Conservation (phyloP, 2,797 vertebrate species). For the Gymnodraco acuticeps region DNA sequence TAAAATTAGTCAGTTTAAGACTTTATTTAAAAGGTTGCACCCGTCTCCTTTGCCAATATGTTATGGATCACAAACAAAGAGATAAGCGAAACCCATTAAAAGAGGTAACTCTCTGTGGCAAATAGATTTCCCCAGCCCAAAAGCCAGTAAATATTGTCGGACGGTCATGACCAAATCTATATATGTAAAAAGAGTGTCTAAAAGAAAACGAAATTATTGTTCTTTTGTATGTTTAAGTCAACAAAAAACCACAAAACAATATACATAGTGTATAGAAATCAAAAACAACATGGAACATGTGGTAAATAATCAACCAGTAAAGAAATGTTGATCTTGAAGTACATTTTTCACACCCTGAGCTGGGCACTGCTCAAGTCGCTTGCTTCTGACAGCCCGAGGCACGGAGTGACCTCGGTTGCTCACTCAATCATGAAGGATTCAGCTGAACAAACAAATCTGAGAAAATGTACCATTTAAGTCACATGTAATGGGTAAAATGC, state of each 20-base stretch:
- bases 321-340: slow-evolving; percentile 23
- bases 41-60: neutral
- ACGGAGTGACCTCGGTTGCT: slow-evolving; percentile 38
- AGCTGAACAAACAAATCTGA: slow-evolving; percentile 42
- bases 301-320: slow-evolving; percentile 66
- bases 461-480: slow-evolving; percentile 52
- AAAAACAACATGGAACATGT: neutral
- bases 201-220: neutral
- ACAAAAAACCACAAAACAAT: neutral
- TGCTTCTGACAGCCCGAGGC: slow-evolving; percentile 46
- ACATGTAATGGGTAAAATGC: slow-evolving; percentile 45
- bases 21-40: neutral
- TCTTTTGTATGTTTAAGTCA: neutral
- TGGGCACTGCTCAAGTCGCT: slow-evolving; percentile 25
- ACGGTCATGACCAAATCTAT: slow-evolving; percentile 11
- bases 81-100: slow-evolving; percentile 52
- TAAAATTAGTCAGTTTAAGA: neutral
- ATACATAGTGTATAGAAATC: neutral
- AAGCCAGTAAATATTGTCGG: slow-evolving; percentile 44
- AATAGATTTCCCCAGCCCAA: slow-evolving; percentile 14
- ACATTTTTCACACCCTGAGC: slow-evolving; percentile 43
- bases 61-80: slow-evolving; percentile 22
- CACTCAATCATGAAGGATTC: slow-evolving; percentile 64
- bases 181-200: neutral
- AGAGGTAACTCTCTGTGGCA: neutral